These are phyloP conservation scores for Hemibagrus wyckioides DNA, from an alignment of 2,113 vertebrate genomes.

Conservation along the genomic window DNA sequence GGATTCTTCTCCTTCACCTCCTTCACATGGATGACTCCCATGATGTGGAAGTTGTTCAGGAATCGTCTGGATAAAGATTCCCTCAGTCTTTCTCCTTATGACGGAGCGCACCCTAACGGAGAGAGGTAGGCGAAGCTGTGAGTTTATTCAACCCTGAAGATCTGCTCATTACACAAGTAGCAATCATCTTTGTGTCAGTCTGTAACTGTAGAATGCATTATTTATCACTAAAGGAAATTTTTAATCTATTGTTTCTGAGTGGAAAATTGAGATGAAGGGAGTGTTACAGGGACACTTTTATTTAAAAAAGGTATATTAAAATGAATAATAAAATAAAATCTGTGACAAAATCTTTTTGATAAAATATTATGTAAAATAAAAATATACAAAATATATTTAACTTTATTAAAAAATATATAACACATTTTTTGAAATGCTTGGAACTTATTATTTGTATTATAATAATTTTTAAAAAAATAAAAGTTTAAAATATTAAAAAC, in stretches of 20 bases:
- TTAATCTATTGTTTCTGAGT: not conserved
- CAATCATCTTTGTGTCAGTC: not conserved
- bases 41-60: slow-evolving; percentile 73
- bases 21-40: slow-evolving; percentile 74
- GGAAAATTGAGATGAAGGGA: not conserved
- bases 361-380: too few species aligned
- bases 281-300: not conserved
- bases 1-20: slow-evolving; percentile 76
- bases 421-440: too few species aligned
- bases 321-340: not conserved
- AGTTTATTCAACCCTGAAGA: not conserved
- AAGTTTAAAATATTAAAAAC: too few species aligned
- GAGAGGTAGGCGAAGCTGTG: slow-evolving; percentile 65
- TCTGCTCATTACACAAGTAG: not conserved
- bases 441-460: too few species aligned
- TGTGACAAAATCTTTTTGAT: too few species aligned
- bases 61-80: slow-evolving; percentile 63
- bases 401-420: too few species aligned
- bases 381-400: too few species aligned
- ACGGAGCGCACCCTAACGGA: slow-evolving; percentile 65
- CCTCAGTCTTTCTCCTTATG: slow-evolving; percentile 67
- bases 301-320: not conserved
- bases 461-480: too few species aligned
- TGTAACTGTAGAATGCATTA: not conserved
- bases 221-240: not conserved